These are phyloP conservation scores for Caenorhabditis imperialis DNA, from an alignment of 2,888 invertebrate genomes.

Conservation along the genomic window DNA sequence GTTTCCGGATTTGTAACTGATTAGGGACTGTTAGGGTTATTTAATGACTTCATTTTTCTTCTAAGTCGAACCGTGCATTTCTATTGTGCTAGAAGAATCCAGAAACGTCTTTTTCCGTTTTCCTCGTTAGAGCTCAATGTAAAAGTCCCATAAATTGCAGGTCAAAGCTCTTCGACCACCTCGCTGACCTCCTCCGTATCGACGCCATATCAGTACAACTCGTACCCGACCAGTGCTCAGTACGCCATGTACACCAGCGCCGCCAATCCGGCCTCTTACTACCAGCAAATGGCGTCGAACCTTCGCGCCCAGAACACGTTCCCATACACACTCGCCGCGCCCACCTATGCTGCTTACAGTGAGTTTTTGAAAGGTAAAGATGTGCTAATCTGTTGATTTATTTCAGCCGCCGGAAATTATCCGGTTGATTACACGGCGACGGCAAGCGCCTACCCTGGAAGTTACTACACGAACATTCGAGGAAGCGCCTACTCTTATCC, in stretches of 20 bases:
- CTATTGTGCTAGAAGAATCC: neutral
- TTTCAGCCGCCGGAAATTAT: slow-evolving; percentile 50
- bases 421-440: slow-evolving; percentile 53
- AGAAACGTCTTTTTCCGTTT: neutral
- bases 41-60: no score
- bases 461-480: slow-evolving; percentile 48
- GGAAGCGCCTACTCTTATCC: slow-evolving; percentile 40
- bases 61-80: no score
- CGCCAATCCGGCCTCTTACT: slow-evolving; percentile 52
- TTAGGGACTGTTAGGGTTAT: neutral
- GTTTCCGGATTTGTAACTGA: neutral
- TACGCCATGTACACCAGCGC: slow-evolving; percentile 57
- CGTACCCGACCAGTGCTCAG: slow-evolving; percentile 42
- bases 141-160: slow-evolving; percentile 11
- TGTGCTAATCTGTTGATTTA: no score
- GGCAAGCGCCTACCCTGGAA: slow-evolving; percentile 55
- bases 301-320: slow-evolving; percentile 37
- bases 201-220: slow-evolving; percentile 42
- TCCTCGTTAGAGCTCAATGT: neutral
- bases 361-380: no score
- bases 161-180: slow-evolving; percentile 26
- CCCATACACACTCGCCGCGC: slow-evolving; percentile 24
- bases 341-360: slow-evolving; percentile 26
- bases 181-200: slow-evolving; percentile 15
- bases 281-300: slow-evolving; percentile 54